Percentiles rank a stretch among this genome's conserved stretches.
These are phyloP conservation scores for Clarias fuscus DNA, from an alignment of 2,797 vertebrate species.

Conservation along the genomic window DNA sequence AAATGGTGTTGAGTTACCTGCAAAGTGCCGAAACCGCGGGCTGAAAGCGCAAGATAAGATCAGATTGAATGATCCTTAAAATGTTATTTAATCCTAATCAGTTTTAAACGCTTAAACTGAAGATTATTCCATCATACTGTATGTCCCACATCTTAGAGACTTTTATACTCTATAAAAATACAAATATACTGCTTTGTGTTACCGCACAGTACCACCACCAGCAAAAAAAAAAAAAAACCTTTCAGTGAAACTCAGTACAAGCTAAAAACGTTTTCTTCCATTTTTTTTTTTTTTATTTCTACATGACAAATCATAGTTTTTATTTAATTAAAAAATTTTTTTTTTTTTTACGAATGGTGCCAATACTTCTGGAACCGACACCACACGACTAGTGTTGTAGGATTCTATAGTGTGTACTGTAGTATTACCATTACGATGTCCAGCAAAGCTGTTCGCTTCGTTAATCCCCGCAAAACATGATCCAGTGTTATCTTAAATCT, in stretches of 20 bases:
- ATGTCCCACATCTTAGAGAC: background rate
- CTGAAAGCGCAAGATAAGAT: slow-evolving; percentile 26
- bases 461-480: background rate
- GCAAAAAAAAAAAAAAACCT: too few species aligned
- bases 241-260: background rate
- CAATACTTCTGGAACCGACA: background rate
- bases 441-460: background rate
- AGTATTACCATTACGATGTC: background rate
- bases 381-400: background rate
- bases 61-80: slow-evolving; percentile 43
- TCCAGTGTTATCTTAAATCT: background rate
- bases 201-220: background rate
- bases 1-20: slow-evolving; percentile 30
- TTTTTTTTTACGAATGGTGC: background rate
- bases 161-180: background rate
- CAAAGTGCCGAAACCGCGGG: slow-evolving; percentile 17
- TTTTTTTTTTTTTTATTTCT: background rate
- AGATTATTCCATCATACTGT: slow-evolving; percentile 9
- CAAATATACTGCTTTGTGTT: background rate
- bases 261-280: background rate
- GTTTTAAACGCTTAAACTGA: slow-evolving; percentile 43
- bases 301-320: background rate
- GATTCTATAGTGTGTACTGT: background rate
- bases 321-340: background rate
- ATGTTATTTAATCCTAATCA: slow-evolving; percentile 25